Base-by-base conservation (phyloP, 2,113 vertebrate genomes). In the Eurypyga helias region DNA sequence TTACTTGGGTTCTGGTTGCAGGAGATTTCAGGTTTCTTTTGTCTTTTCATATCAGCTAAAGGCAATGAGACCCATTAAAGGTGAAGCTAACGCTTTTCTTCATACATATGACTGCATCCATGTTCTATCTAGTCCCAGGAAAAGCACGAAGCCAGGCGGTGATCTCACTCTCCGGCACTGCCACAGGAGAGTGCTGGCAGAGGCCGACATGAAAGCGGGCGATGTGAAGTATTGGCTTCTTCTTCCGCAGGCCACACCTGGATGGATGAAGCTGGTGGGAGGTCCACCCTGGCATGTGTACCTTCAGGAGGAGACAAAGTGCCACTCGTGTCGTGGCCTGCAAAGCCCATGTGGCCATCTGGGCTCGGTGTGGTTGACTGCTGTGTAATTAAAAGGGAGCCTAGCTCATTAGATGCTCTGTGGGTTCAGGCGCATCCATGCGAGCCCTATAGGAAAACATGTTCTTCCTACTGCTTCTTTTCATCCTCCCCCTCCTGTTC, bases 381-480 rank as follows among this genome's bases (percentile, higher is more conserved):
- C 76, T 78, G 65, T 82, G 10, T 87, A 67, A 82, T 89, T 75
- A 89, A 79, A 77, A 88, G 85, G 84, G 66, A 97, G 70, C 58
- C 57, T 73, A 78, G 78, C 84, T 95, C 46, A 58, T 95, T 71
- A 91, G 83, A 52, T 87, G 76, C 77, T 64, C 60, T 96, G 75
- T 73, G 64, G 46, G 76, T 92, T 96, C 94, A 78, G 89, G 51
- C 3, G 19, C 60, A 91, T 96, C 91, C 82, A 85, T 91, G 91
- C 17, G 5, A 97, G 85, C 82, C 82, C 87, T 90, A 73, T 92
- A 94, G 78, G 92, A 97, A 97, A 94, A 92, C 79, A 90, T 90
- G 88, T 92, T 95, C 96, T 96, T 96, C 93, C 90, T 94, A 93
- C 82, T 87, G 73, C 82, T 91, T 90, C 90, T 96, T 96, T 95